Evolutionary conservation across 2,113 vertebrate species (phyloP).

Genomic region (Pterocles burchelli): DNA sequence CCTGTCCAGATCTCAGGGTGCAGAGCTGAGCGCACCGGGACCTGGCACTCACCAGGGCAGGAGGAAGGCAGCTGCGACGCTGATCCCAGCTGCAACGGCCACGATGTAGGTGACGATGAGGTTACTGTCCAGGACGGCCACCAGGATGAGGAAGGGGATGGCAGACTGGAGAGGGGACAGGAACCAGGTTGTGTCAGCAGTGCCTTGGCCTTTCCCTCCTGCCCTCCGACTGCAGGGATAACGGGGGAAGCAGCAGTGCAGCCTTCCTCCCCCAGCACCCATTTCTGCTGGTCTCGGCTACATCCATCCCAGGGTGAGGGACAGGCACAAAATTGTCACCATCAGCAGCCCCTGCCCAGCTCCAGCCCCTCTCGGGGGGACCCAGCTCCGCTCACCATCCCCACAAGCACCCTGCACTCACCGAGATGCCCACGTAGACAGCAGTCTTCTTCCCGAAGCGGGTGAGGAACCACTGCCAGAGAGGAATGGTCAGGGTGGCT

Average conservation of each 20-base stretch:
- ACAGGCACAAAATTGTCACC: rapidly evolving
- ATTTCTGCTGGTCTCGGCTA: not conserved
- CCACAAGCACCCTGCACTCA: conserved; percentile 52
- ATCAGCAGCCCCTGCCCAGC: not conserved
- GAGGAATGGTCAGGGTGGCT: conserved; percentile 86
- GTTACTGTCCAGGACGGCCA: conserved; percentile 78
- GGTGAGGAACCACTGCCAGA: conserved; percentile 95
- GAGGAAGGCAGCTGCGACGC: conserved; percentile 89
- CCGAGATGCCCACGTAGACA: conserved; percentile 88
- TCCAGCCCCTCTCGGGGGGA: not conserved
- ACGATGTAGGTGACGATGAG: conserved; percentile 85
- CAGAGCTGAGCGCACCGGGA: not conserved
- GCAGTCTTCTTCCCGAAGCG: conserved; percentile 93
- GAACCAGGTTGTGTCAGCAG: not conserved
- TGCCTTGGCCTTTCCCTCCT: not conserved
- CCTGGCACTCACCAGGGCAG: conserved; percentile 85
- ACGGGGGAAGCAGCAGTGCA: not conserved
- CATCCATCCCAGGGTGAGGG: not conserved
- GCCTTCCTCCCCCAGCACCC: not conserved
- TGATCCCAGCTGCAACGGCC: conserved; percentile 84
- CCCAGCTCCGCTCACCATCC: not conserved
- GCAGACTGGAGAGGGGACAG: conserved; percentile 78
- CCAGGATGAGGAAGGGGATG: conserved; percentile 88
- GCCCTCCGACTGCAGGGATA: rapidly evolving
- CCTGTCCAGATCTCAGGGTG: not conserved